Evolutionary conservation across 2,888 invertebrate species (phyloP).

Genomic region (Drosophila nigricruria): DNA sequence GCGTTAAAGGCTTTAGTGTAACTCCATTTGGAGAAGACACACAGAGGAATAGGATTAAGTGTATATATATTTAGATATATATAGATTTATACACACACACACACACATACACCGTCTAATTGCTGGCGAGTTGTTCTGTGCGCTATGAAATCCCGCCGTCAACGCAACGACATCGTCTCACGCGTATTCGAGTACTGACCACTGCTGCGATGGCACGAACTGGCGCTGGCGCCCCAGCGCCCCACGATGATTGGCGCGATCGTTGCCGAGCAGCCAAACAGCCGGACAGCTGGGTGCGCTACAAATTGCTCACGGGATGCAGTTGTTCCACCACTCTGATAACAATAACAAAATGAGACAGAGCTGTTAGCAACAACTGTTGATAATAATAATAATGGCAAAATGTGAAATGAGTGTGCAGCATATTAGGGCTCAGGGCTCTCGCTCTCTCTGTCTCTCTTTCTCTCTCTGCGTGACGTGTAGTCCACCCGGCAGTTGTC

Average conservation of each 20-base stretch:
- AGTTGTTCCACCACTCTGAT: constrained; percentile 32
- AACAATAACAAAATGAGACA: constrained; percentile 16
- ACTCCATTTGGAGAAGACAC: constrained; percentile 53
- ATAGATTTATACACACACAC: constrained; percentile 19
- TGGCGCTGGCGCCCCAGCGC: constrained; percentile 42
- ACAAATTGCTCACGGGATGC: constrained; percentile 27
- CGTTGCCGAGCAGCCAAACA: constrained; percentile 24
- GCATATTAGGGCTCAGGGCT: background rate
- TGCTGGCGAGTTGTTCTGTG: constrained; percentile 57
- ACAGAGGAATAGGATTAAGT: constrained; percentile 11
- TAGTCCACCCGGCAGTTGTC: constrained; percentile 34
- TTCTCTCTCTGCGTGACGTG: too few species aligned
- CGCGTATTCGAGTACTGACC: constrained; percentile 73
- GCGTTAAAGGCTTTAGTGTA: constrained; percentile 25
- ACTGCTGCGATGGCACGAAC: constrained; percentile 31
- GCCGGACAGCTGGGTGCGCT: constrained; percentile 33
- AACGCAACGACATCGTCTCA: constrained; percentile 80
- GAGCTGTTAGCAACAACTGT: constrained; percentile 5
- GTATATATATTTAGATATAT: constrained; percentile 8
- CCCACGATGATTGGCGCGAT: constrained; percentile 35
- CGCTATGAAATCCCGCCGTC: constrained; percentile 66
- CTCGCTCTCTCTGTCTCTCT: too few species aligned
- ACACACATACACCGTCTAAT: constrained; percentile 56
- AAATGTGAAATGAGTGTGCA: background rate
- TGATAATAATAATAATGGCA: constrained; percentile 35